Percentiles rank a stretch among this genome's conserved stretches.
Conservation (phyloP, 1,140 invertebrate genomes). For the Caenorhabditis brenneri region DNA sequence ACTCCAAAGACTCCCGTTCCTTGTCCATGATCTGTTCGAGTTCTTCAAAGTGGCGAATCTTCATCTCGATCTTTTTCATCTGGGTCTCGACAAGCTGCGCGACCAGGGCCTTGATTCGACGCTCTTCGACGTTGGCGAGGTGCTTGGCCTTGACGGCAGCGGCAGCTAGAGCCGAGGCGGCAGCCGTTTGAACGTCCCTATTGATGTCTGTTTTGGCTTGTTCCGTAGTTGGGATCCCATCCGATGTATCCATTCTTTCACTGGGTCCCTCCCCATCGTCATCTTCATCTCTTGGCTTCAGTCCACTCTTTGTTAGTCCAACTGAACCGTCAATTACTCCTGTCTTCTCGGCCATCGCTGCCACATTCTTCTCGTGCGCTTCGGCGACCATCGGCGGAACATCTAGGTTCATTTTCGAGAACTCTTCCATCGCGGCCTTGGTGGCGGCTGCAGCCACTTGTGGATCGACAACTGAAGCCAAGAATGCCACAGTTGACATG, state of each 20-base stretch:
- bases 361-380: slow-evolving; percentile 91
- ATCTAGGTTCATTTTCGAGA: slow-evolving; percentile 79
- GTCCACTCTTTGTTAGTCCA: slow-evolving; percentile 75
- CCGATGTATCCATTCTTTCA: slow-evolving; percentile 35
- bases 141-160: slow-evolving; percentile 99
- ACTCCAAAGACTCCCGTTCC: slow-evolving; percentile 92
- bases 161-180: slow-evolving; percentile 90
- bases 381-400: slow-evolving; percentile 92
- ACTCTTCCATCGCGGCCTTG: slow-evolving; percentile 87
- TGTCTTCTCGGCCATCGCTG: slow-evolving; percentile 77
- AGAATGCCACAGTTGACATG: slow-evolving; percentile 98
- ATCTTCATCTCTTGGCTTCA: not conserved
- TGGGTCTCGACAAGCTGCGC: slow-evolving; percentile 96
- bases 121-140: slow-evolving; percentile 93
- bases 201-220: slow-evolving; percentile 68
- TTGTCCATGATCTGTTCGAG: slow-evolving; percentile 97
- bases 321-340: slow-evolving; percentile 81
- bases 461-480: slow-evolving; percentile 97
- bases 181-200: slow-evolving; percentile 90
- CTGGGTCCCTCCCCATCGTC: not conserved
- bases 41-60: slow-evolving; percentile 96
- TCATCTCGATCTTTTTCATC: slow-evolving; percentile 92
- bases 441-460: slow-evolving; percentile 93
- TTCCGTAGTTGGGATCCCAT: slow-evolving; percentile 58
- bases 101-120: slow-evolving; percentile 95